phyloP scores from a whole-genome alignment of 2,113 vertebrate genomes.

The Hepsetus odoe region DNA sequence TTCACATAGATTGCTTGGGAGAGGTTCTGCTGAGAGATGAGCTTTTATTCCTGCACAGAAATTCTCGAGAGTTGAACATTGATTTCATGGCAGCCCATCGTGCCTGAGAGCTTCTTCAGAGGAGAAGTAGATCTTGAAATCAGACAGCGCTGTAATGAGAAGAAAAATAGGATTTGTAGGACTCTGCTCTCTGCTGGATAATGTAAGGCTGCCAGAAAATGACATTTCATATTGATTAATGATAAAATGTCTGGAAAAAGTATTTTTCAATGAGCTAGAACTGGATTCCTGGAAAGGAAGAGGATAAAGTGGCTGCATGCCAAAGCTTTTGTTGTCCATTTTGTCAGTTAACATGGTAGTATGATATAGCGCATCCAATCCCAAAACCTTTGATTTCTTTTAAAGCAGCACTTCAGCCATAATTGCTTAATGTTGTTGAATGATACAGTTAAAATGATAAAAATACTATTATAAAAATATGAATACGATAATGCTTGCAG shows the following conservation, averaged over 20 bases:
- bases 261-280: not conserved
- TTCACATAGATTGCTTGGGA: not conserved
- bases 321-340: not conserved
- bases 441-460: not conserved
- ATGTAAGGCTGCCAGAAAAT: not conserved
- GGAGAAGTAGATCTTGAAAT: conserved; percentile 1
- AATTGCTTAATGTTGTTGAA: not conserved
- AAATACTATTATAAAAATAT: not conserved
- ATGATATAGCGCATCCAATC: not conserved
- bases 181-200: not conserved
- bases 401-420: not conserved
- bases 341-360: not conserved
- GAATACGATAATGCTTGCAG: no score
- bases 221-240: conserved; percentile 39
- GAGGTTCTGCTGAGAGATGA: not conserved
- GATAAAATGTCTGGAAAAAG: conserved; percentile 34
- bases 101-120: not conserved
- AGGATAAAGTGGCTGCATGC: not conserved
- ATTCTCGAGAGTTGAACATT: not conserved
- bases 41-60: not conserved
- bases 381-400: not conserved
- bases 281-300: conserved; percentile 32
- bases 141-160: not conserved
- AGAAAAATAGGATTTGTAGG: not conserved
- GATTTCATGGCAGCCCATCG: not conserved